Evolutionary conservation across 2,888 invertebrate genomes (phyloP).

Genomic region (Drosophila falleni): DNA sequence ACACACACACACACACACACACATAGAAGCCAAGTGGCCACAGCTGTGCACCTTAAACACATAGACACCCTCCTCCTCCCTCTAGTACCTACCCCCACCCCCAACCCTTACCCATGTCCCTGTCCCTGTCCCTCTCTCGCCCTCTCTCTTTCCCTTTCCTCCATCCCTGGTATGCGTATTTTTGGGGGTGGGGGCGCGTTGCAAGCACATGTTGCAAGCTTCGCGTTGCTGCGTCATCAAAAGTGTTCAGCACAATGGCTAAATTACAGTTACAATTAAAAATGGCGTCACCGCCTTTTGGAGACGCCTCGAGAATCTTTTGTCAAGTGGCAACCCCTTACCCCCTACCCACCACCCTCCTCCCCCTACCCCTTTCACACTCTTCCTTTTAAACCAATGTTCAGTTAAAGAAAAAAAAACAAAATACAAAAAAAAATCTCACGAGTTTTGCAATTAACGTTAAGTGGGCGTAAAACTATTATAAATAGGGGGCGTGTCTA

Average conservation of each 20-base stretch:
- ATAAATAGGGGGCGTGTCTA: neutral
- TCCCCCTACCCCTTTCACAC: neutral
- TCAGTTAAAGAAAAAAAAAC: conserved; percentile 23
- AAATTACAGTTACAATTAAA: conserved; percentile 81
- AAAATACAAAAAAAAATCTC: conserved; percentile 30
- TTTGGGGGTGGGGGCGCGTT: conserved; percentile 1
- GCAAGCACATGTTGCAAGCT: conserved; percentile 6
- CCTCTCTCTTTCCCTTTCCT: too few species aligned
- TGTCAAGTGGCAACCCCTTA: conserved; percentile 28
- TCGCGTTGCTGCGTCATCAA: conserved; percentile 53
- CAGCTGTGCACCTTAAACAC: conserved; percentile 22
- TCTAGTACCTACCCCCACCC: neutral
- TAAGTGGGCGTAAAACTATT: conserved; percentile 45
- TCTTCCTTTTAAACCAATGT: neutral
- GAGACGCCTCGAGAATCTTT: conserved; percentile 44
- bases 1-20: conserved; percentile 6
- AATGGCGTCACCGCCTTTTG: conserved; percentile 64
- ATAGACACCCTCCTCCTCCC: neutral
- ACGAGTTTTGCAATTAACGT: conserved; percentile 63
- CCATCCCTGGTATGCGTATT: conserved; percentile 4
- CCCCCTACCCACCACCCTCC: neutral
- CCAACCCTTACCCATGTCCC: too few species aligned
- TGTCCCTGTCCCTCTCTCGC: neutral
- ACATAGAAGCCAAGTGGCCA: neutral
- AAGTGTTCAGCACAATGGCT: conserved; percentile 74